phyloP scores from a whole-genome alignment of 2,113 vertebrate species.

The Camelus dromedarius region DNA sequence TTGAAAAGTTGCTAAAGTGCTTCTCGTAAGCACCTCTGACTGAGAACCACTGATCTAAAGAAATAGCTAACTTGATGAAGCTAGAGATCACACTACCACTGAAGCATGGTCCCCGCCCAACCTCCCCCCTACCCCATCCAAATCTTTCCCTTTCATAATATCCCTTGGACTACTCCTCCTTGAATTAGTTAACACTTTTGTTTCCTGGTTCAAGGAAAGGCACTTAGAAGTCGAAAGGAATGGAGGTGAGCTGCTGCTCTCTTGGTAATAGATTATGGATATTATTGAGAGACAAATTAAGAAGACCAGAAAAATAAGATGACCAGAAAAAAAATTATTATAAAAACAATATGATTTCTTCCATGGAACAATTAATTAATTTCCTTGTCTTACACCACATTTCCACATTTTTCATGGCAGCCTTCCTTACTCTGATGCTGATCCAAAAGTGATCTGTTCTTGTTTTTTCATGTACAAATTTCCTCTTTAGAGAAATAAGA shows the following conservation, averaged over 20 bases:
- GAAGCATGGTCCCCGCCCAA: not conserved
- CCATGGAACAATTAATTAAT: not conserved
- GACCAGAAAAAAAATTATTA: not conserved
- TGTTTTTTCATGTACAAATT: constrained; percentile 4
- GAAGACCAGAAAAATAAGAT: not conserved
- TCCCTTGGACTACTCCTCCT: not conserved
- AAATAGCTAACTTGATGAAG: not conserved
- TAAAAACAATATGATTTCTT: not conserved
- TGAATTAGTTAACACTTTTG: not conserved
- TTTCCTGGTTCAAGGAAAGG: not conserved
- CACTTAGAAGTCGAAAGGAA: not conserved
- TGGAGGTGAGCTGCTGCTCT: not conserved
- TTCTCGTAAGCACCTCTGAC: not conserved
- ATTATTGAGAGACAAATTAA: not conserved
- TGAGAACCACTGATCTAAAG: not conserved
- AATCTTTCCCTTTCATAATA: not conserved
- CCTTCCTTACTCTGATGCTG: not conserved
- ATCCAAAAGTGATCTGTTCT: not conserved
- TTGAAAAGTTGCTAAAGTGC: not conserved
- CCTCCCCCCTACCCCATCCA: no score
- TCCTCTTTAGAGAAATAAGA: not conserved
- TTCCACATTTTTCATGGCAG: not conserved
- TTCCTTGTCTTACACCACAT: not conserved
- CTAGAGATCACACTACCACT: not conserved
- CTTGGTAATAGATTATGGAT: not conserved